Conservation (phyloP, 2,888 invertebrate genomes). For the Serripes groenlandicus region DNA sequence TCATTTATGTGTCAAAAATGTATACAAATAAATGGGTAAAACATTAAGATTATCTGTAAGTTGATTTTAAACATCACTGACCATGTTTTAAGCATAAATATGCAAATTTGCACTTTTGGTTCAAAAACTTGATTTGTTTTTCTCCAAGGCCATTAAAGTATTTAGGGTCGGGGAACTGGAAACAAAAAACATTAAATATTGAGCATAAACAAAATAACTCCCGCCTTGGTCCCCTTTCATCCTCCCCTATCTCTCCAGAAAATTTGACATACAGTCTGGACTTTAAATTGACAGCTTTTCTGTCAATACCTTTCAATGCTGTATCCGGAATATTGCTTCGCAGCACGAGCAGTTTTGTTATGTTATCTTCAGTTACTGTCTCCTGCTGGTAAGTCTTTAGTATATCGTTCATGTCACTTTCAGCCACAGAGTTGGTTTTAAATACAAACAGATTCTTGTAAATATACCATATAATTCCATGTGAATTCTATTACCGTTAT, state of each 20-base stretch:
- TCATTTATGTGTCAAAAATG: too few relatives aligned
- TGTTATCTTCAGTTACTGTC: conserved; percentile 1
- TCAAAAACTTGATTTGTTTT: too few relatives aligned
- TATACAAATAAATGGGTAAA: too few relatives aligned
- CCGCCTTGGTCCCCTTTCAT: conserved; percentile 41
- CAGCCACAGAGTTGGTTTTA: not conserved
- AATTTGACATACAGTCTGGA: conserved; percentile 41
- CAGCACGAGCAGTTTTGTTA: conserved; percentile 9
- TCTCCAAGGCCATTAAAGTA: too few relatives aligned
- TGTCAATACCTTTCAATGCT: conserved; percentile 18
- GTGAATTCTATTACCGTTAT: not conserved
- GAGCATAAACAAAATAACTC: conserved; percentile 49
- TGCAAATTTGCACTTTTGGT: too few relatives aligned
- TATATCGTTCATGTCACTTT: not conserved
- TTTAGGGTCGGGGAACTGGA: too few relatives aligned
- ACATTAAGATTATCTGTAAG: too few relatives aligned
- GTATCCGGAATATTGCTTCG: conserved; percentile 27
- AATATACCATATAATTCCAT: not conserved
- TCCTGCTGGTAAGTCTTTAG: not conserved
- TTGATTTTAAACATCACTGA: too few relatives aligned
- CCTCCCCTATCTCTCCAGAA: conserved; percentile 36
- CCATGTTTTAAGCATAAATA: too few relatives aligned
- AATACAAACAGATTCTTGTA: not conserved
- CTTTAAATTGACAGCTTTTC: conserved; percentile 2
- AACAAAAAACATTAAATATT: too few relatives aligned